Conservation (phyloP, 2,888 invertebrate species). For the Sarcophaga carnaria region DNA sequence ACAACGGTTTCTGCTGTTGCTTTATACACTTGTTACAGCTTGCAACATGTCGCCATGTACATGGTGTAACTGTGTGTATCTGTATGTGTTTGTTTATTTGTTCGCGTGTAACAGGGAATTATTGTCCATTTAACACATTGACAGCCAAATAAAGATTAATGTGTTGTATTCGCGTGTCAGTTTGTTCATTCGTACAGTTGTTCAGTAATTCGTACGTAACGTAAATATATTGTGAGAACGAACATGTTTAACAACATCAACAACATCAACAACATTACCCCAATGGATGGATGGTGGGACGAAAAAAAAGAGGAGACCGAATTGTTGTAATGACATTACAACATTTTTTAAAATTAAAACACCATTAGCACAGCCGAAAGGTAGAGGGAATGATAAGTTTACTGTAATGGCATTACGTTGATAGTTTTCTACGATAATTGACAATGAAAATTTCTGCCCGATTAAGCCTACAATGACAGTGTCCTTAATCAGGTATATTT, state of each 20-base stretch:
- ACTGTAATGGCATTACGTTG: not conserved
- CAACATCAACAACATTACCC: not conserved
- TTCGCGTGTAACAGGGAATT: slow-evolving; percentile 67
- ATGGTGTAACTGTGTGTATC: not conserved
- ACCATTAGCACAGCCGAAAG: not conserved
- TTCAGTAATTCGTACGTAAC: not conserved
- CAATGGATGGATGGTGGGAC: not conserved
- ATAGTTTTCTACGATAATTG: not conserved
- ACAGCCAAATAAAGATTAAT: slow-evolving; percentile 72
- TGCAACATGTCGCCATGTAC: slow-evolving; percentile 1
- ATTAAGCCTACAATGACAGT: too few relatives aligned
- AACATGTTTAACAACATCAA: not conserved
- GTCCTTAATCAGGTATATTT: too few relatives aligned
- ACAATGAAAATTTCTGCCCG: not conserved
- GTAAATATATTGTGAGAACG: not conserved
- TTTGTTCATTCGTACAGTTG: slow-evolving; percentile 6
- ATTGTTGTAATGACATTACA: not conserved
- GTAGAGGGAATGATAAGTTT: not conserved
- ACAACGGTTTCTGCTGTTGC: not conserved
- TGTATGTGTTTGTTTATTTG: slow-evolving; percentile 26
- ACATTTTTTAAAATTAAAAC: not conserved
- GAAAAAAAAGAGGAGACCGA: not conserved
- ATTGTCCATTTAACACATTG: slow-evolving; percentile 73
- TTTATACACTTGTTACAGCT: slow-evolving; percentile 19
- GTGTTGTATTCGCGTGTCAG: slow-evolving; percentile 47